These are phyloP conservation scores for Alsophila aescularia DNA, from an alignment of 2,888 invertebrate species.

Conservation along the genomic window DNA sequence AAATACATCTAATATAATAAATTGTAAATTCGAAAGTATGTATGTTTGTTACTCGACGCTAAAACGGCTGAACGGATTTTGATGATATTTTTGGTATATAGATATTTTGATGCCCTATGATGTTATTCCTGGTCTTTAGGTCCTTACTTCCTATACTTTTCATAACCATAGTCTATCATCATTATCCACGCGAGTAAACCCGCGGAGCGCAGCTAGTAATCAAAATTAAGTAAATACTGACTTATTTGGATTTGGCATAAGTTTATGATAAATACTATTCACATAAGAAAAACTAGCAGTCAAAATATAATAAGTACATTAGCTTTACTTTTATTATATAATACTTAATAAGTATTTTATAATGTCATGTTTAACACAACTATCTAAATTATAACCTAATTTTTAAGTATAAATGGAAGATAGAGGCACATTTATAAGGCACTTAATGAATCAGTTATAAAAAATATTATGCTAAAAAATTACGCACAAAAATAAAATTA, in stretches of 20 bases:
- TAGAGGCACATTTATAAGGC: slow-evolving; percentile 52
- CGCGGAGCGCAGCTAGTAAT: no score
- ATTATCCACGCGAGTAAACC: no score
- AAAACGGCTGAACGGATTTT: no score
- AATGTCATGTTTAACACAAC: slow-evolving; percentile 57
- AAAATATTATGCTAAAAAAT: not conserved
- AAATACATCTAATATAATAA: not conserved
- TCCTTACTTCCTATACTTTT: no score
- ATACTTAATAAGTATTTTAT: not conserved
- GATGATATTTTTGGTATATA: no score
- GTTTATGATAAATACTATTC: not conserved
- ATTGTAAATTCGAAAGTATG: not conserved
- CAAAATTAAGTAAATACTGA: not conserved
- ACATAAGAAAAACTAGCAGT: not conserved
- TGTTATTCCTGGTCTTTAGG: no score
- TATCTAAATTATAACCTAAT: slow-evolving; percentile 2
- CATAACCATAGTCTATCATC: no score
- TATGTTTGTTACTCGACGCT: no score
- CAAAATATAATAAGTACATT: not conserved
- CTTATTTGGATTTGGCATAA: not conserved
- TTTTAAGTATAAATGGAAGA: slow-evolving; percentile 18
- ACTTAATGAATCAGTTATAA: slow-evolving; percentile 33
- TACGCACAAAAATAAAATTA: not conserved
- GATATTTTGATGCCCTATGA: no score
- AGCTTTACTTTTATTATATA: not conserved